These are phyloP conservation scores for Panulirus ornatus DNA, from an alignment of 1,140 invertebrate species.

Conservation along the genomic window DNA sequence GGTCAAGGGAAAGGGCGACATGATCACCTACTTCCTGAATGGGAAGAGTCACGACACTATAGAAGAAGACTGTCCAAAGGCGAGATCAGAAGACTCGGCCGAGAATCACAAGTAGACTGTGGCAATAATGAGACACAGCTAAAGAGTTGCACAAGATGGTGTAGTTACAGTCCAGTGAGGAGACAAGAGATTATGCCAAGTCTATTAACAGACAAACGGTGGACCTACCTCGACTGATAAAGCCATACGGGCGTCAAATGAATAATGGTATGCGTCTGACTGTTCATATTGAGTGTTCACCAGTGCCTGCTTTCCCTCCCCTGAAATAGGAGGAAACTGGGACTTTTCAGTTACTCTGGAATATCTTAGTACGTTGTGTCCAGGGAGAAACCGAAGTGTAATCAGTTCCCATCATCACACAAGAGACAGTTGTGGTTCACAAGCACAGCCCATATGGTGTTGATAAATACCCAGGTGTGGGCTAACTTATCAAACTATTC, in stretches of 20 bases:
- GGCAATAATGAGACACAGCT: constrained; percentile 1
- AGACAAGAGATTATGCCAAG: neutral
- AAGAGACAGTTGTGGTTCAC: too few relatives aligned
- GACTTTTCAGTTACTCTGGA: too few relatives aligned
- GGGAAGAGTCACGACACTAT: constrained; percentile 77
- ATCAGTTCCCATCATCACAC: too few relatives aligned
- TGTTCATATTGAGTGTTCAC: neutral
- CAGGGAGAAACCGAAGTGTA: too few relatives aligned
- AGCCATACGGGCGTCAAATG: neutral
- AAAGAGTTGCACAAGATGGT: neutral
- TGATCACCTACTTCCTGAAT: constrained; percentile 94
- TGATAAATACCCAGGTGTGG: too few relatives aligned
- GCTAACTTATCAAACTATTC: too few relatives aligned
- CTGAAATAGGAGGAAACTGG: neutral
- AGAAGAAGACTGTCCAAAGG: constrained; percentile 17
- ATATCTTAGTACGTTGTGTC: too few relatives aligned
- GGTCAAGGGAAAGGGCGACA: constrained; percentile 96
- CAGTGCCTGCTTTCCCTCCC: neutral
- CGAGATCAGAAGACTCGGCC: neutral
- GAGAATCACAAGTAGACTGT: neutral
- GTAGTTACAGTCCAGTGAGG: neutral
- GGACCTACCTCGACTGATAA: neutral
- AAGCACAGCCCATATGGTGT: too few relatives aligned
- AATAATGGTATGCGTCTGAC: neutral
- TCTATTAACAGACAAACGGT: neutral